Conservation (phyloP, 2,888 invertebrate species). For the Nemapogon koenigi region DNA sequence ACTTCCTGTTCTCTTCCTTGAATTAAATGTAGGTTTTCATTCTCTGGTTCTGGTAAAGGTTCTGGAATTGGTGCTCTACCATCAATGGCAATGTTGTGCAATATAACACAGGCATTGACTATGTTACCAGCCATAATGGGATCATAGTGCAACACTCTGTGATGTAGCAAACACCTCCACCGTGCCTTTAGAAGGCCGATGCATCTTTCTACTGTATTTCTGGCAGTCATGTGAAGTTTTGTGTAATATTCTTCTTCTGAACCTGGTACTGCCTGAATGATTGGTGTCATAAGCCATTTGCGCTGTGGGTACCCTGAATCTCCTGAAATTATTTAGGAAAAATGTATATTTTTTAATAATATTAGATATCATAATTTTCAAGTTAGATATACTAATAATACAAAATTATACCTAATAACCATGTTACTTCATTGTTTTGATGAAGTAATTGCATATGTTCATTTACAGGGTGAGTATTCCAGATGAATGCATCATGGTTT, state of each 20-base stretch:
- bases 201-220: conserved; percentile 7
- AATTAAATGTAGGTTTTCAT: too few relatives aligned
- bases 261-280: not conserved
- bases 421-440: too few relatives aligned
- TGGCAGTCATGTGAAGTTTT: not conserved
- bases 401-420: too few relatives aligned
- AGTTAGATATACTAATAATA: too few relatives aligned
- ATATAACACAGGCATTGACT: conserved; percentile 7
- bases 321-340: conserved; percentile 1
- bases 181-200: conserved; percentile 8
- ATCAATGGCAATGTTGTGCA: conserved; percentile 8
- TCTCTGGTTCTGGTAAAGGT: too few relatives aligned
- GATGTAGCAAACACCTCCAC: conserved; percentile 8
- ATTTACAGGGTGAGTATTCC: too few relatives aligned
- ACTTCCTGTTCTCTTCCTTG: not conserved
- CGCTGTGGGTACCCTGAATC: conserved; percentile 8
- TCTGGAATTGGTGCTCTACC: not conserved
- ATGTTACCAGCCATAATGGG: conserved; percentile 2
- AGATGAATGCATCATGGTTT: too few relatives aligned
- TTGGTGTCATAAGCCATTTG: conserved; percentile 7
- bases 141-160: conserved; percentile 6
- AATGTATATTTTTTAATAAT: too few relatives aligned
- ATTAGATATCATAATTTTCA: too few relatives aligned
- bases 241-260: not conserved
- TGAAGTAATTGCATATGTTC: too few relatives aligned